phyloP scores from a whole-genome alignment of 2,113 vertebrate genomes.

The Petrocephalus microphthalmus region DNA sequence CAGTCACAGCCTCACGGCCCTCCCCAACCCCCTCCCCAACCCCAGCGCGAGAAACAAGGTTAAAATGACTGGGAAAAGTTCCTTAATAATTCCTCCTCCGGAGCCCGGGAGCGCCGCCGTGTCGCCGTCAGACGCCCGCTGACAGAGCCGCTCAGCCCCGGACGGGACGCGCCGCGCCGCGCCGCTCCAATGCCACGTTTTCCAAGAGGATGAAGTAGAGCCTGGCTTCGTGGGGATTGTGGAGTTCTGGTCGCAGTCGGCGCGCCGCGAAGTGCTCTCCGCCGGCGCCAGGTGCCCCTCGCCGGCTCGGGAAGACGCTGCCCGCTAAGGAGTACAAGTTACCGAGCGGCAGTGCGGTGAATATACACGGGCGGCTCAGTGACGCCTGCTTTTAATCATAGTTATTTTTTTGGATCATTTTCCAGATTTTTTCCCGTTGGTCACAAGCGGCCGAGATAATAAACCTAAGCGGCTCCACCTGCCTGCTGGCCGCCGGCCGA shows the following conservation, averaged over 20 bases:
- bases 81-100: conserved; percentile 40
- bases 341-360: conserved; percentile 20
- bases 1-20: conserved; percentile 26
- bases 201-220: background rate
- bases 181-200: background rate
- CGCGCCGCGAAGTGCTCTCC: background rate
- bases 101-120: background rate
- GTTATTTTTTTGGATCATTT: background rate
- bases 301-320: conserved; percentile 54
- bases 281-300: conserved; percentile 49
- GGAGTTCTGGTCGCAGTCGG: conserved; percentile 21
- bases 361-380: background rate
- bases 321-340: conserved; percentile 39
- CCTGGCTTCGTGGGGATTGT: background rate
- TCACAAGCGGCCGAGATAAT: background rate
- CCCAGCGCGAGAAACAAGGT: conserved; percentile 44
- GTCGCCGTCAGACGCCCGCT: background rate
- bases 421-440: background rate
- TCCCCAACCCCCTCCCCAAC: background rate
- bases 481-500: background rate
- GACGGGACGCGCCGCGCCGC: background rate
- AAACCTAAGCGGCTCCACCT: background rate
- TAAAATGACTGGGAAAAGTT: conserved; percentile 59
- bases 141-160: background rate
- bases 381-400: background rate